phyloP scores from a whole-genome alignment of 2,797 vertebrate species.

The Sebastes iracundus region DNA sequence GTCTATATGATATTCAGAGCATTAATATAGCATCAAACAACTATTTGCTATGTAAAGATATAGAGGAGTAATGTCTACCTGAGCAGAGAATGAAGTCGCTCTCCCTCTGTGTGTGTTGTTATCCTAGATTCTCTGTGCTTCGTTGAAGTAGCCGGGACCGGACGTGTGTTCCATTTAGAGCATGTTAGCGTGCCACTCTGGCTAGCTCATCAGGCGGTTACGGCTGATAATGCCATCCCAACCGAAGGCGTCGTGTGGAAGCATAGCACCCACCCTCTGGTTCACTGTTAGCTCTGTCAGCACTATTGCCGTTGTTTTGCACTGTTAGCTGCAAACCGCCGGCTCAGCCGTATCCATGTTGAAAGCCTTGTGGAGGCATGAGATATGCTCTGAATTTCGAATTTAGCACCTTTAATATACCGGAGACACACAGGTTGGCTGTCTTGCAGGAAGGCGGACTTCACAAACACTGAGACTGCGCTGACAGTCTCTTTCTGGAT shows the following conservation, averaged over 20 bases:
- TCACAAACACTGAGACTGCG: neutral
- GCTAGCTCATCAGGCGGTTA: neutral
- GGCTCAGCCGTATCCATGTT: too few relatives aligned
- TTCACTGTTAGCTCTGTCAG: neutral
- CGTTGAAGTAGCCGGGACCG: neutral
- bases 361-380: too few relatives aligned
- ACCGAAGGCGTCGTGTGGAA: neutral
- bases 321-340: too few relatives aligned
- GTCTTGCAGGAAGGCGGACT: neutral
- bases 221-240: neutral
- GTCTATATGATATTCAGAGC: too few relatives aligned
- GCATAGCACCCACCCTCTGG: neutral
- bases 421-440: neutral
- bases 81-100: neutral
- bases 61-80: too few relatives aligned
- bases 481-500: neutral
- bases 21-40: too few relatives aligned
- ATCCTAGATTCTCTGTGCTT: neutral
- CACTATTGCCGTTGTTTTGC: neutral
- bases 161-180: neutral
- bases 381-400: too few relatives aligned
- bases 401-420: neutral
- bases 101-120: neutral
- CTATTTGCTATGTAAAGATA: too few relatives aligned
- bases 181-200: neutral